Evolutionary conservation across 2,888 invertebrate species (phyloP).

Genomic region (Dolichomitus sp.): DNA sequence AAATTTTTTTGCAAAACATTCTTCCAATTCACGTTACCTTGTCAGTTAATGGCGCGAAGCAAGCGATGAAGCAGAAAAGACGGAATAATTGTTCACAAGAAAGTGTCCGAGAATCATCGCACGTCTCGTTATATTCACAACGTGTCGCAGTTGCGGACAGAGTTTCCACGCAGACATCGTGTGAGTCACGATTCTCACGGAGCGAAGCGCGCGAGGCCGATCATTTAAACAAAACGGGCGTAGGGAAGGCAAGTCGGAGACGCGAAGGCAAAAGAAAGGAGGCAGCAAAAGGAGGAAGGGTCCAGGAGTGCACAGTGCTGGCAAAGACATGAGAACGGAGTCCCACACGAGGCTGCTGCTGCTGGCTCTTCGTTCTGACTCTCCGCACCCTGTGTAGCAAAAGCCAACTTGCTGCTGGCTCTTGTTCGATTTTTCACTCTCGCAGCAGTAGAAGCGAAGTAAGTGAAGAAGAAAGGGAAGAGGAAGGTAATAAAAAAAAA

Average conservation of each 20-base stretch:
- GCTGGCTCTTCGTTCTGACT: conserved; percentile 20
- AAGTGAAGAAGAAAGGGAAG: conserved; percentile 42
- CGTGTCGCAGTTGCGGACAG: neutral
- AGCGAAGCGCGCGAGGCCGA: conserved; percentile 10
- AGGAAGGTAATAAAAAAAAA: conserved; percentile 22
- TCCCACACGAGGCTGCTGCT: conserved; percentile 39
- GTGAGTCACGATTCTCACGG: conserved; percentile 46
- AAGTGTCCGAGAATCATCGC: conserved; percentile 8
- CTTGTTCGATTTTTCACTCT: conserved; percentile 76
- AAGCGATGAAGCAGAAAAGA: neutral
- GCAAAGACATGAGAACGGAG: conserved; percentile 37
- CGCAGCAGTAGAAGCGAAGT: conserved; percentile 47
- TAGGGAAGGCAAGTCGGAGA: conserved; percentile 12
- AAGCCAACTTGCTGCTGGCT: conserved; percentile 60
- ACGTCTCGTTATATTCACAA: conserved; percentile 29
- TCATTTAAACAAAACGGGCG: conserved; percentile 48
- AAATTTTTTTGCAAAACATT: too few relatives aligned
- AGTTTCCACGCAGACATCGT: conserved; percentile 1
- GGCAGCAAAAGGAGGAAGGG: neutral
- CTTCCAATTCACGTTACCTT: too few relatives aligned
- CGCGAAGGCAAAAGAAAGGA: conserved; percentile 22
- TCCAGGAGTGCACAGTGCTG: conserved; percentile 13
- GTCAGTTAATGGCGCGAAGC: neutral
- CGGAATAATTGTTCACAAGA: neutral
- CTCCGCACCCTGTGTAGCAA: conserved; percentile 37